These are phyloP conservation scores for Scolopax rusticola DNA, from an alignment of 2,797 vertebrate species.

Conservation along the genomic window DNA sequence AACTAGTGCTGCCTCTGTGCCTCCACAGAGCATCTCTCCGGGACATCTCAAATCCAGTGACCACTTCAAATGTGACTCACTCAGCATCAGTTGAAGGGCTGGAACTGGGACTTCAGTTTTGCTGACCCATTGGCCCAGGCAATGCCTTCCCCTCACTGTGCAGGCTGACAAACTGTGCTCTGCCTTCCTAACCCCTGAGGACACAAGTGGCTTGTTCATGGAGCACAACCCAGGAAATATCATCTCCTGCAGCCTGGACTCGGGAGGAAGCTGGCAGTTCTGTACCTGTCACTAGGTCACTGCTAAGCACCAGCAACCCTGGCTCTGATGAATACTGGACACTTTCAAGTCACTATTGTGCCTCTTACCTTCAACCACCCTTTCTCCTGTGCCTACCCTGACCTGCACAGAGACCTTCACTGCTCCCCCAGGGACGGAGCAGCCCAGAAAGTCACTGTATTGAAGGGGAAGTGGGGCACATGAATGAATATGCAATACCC, in stretches of 20 bases:
- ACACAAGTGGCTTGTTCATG: not conserved
- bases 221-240: not conserved
- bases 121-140: not conserved
- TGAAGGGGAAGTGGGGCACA: not conserved
- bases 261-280: not conserved
- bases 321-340: not conserved
- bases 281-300: not conserved
- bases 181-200: not conserved
- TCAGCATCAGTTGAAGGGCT: not conserved
- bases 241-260: not conserved
- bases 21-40: not conserved
- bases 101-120: not conserved
- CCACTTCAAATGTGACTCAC: not conserved
- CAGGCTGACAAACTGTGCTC: not conserved
- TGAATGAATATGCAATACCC: conserved; percentile 48
- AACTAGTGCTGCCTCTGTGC: not conserved
- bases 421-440: not conserved
- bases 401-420: not conserved
- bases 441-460: not conserved
- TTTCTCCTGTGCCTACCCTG: not conserved
- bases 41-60: not conserved
- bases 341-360: not conserved
- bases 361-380: not conserved
- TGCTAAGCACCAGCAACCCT: not conserved
- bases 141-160: not conserved